Base-by-base conservation (phyloP, 2,797 vertebrate genomes). In the Limosa lapponica region DNA sequence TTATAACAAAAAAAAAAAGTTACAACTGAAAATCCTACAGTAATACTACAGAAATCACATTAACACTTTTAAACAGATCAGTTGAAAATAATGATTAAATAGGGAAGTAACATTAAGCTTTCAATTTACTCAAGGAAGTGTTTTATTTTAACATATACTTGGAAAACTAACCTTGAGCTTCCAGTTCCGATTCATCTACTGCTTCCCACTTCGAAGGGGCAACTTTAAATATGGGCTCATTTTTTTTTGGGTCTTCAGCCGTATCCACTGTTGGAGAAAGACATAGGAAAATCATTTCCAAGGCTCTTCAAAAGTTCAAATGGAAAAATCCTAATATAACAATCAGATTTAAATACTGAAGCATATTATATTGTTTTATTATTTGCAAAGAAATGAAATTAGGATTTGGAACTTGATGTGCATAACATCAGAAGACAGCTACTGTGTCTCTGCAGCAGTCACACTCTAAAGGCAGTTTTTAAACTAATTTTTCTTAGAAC, bases 161-260 rank as follows among this genome's bases (percentile, higher is more conserved):
- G 34, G 34, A 90, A 86, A 94, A 95, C 98, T 96, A 94, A 99
- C 99, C 99, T 98, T 99, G 99, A 92, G 99, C 98, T 97, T 99
- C 98, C 77, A 99, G 98, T 95, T 99, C 99, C 0, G 99, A 89
- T 96, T 99, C 99, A 92, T 99, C 99, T 89, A 99, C 99, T 69
- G 99, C 99, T 98, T 99, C 99, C 99, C 99, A 99, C 95, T 99
- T 99, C 0, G 99, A 99, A 20, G 99, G 99, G 4, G 99, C 99
- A 81, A 99, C 99, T 97, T 99, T 99, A 97, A 99, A 99, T 85
- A 99, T 98, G 10, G 99, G 98, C 64, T 99, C 99, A 89, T 98
- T 98, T 93, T 98, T 98, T 94, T 99, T 99, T 16, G 98, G 97
- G 32, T 98, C 98, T 86, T 98, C 98, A 83, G 97, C 95, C 4